Base-by-base conservation (phyloP, 2,888 invertebrate species). In the Incurvaria masculella region DNA sequence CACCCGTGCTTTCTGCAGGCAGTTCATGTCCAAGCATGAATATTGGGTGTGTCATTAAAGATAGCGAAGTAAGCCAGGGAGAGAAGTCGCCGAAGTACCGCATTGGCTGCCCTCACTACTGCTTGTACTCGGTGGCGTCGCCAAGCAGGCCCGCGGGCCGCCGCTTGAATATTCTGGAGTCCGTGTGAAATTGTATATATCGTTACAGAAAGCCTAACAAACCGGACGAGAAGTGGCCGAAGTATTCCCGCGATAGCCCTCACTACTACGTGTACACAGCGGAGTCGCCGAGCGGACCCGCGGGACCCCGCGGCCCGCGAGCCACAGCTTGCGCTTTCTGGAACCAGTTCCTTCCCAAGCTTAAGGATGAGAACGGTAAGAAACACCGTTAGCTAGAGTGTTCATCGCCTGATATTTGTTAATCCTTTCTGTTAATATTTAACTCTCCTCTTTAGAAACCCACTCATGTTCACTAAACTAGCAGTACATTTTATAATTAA, bases 311-410 rank as follows among this genome's bases (percentile, higher is more conserved):
- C 2, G 90, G 94, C 50, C 89, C 93, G 11, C 78, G 96, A 62
- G 86, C 94, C 59, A 84, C 89, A 44, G 86, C 93, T 44, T 97
- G 97, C 72, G 92, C 94, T 47, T 97, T 97, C 74, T 97, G 97
- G 97, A 94, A 94, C 64, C 89, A 93, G 60, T 95, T 96, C 75
- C 81, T 97, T 65, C 96, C 96, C 53, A 88, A 90, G 69, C 86
- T 97, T 57, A 83, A 86, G 69, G 88, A 87, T 79, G 81, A 83
- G 68, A 80, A 83, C 72, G 83, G 86, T 85, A 72, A 56, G n/a
- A n/a, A n/a, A n/a, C n/a, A n/a, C n/a, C n/a, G n/a, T n/a, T n/a
- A n/a, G n/a, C n/a, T n/a, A n/a, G n/a, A n/a, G n/a, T n/a, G n/a
- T n/a, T n/a, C n/a, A n/a, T n/a, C n/a, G n/a, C n/a, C n/a, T n/a